Percentiles rank a stretch among this genome's conserved stretches.
These are phyloP conservation scores for Cataglyphis albicans DNA, from an alignment of 2,888 invertebrate genomes.

Conservation along the genomic window DNA sequence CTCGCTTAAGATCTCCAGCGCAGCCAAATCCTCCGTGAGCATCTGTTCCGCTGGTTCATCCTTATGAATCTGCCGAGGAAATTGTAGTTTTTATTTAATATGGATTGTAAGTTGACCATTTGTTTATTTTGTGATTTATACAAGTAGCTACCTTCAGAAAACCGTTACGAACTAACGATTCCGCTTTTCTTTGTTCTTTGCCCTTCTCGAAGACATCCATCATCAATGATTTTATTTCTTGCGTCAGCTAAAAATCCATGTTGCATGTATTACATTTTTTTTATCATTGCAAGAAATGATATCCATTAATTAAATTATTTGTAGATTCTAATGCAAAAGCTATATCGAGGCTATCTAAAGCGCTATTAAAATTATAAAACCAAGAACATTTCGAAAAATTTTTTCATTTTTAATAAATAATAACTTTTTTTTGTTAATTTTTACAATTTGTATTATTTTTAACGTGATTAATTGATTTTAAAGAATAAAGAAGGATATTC, in stretches of 20 bases:
- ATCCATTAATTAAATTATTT: neutral
- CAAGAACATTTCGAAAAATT: neutral
- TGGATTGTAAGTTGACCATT: neutral
- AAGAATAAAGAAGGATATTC: neutral
- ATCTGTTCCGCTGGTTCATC: conserved; percentile 89
- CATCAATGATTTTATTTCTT: conserved; percentile 90
- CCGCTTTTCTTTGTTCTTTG: conserved; percentile 87
- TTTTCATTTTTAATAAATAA: conserved; percentile 2
- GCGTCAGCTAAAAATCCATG: conserved; percentile 88
- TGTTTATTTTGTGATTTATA: neutral
- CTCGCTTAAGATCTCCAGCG: conserved; percentile 91
- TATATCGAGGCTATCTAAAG: neutral
- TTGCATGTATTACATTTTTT: conserved; percentile 7
- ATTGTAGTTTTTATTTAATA: conserved; percentile 10
- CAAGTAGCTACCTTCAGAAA: conserved; percentile 82
- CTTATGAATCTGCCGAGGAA: conserved; percentile 77
- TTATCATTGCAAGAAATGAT: neutral
- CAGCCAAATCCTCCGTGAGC: conserved; percentile 94
- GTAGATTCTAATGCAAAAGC: neutral
- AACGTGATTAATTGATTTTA: neutral
- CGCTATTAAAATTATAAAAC: neutral
- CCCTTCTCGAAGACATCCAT: conserved; percentile 87
- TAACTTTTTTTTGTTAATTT: neutral
- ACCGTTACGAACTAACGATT: conserved; percentile 86
- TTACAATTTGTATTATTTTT: conserved; percentile 5